Evolutionary conservation across 2,888 invertebrate genomes (phyloP).

Genomic region (Noctua fimbriata): DNA sequence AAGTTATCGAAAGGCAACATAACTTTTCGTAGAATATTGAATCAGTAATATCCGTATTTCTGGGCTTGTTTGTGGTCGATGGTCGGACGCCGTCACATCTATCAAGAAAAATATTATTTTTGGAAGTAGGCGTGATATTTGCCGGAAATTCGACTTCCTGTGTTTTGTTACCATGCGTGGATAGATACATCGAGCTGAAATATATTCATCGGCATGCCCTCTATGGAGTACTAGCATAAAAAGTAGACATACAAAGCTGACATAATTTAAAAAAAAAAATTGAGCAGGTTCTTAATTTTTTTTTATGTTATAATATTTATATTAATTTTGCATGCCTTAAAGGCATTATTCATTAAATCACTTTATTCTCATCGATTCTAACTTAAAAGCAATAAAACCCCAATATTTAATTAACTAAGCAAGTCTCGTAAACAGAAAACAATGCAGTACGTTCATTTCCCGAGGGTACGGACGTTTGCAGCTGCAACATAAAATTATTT

Average conservation of each 20-base stretch:
- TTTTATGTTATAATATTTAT: not conserved
- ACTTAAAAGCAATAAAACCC: not conserved
- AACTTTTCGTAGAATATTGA: slow-evolving; percentile 76
- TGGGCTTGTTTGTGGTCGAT: slow-evolving; percentile 71
- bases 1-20: slow-evolving; percentile 73
- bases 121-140: slow-evolving; percentile 63
- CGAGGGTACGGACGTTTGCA: slow-evolving; percentile 46
- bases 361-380: not conserved
- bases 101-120: slow-evolving; percentile 70
- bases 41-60: slow-evolving; percentile 76
- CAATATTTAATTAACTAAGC: slow-evolving; percentile 45
- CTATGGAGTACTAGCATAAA: not conserved
- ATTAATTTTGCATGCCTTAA: not conserved
- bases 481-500: slow-evolving; percentile 52
- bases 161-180: slow-evolving; percentile 51
- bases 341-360: not conserved
- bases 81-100: slow-evolving; percentile 65
- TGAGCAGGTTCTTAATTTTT: not conserved
- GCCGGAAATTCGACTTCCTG: slow-evolving; percentile 72
- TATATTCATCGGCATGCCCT: slow-evolving; percentile 29
- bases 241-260: not conserved
- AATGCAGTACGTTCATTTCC: slow-evolving; percentile 55
- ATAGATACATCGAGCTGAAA: slow-evolving; percentile 31
- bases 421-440: slow-evolving; percentile 37
- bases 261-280: not conserved